These are phyloP conservation scores for Meiosimyza decipiens DNA, from an alignment of 2,888 invertebrate genomes.

Conservation along the genomic window DNA sequence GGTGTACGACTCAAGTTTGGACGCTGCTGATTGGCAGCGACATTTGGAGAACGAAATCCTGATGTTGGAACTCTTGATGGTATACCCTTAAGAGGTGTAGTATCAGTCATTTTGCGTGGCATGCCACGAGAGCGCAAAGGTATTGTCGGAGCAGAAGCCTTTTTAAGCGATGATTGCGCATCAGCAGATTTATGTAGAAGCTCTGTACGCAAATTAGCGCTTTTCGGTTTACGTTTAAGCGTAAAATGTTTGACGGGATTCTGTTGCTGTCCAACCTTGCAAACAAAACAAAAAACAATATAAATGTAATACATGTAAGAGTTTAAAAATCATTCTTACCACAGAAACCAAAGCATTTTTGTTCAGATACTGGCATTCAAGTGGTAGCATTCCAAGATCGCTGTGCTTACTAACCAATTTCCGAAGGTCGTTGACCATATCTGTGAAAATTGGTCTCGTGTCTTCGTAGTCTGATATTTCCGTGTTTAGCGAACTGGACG, in stretches of 20 bases:
- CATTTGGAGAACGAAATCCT: constrained; percentile 71
- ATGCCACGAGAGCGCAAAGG: constrained; percentile 87
- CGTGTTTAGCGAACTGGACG: constrained; percentile 88
- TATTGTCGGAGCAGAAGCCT: constrained; percentile 87
- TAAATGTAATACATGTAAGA: background rate
- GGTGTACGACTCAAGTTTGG: constrained; percentile 73
- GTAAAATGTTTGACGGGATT: constrained; percentile 92
- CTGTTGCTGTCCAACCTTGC: constrained; percentile 80
- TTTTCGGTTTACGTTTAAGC: constrained; percentile 93
- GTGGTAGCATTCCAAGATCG: constrained; percentile 87
- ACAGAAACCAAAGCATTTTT: constrained; percentile 90
- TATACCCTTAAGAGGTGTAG: constrained; percentile 92
- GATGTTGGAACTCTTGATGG: constrained; percentile 82
- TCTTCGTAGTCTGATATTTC: constrained; percentile 90
- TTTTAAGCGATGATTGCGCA: constrained; percentile 88
- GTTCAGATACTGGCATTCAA: constrained; percentile 96
- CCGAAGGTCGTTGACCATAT: constrained; percentile 86
- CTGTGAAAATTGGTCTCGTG: constrained; percentile 88
- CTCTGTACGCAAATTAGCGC: constrained; percentile 89
- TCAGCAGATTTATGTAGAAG: constrained; percentile 91
- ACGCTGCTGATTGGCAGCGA: constrained; percentile 62
- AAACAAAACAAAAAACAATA: background rate
- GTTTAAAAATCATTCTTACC: constrained; percentile 67
- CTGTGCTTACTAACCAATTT: constrained; percentile 86
- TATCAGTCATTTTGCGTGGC: constrained; percentile 97